Base-by-base conservation (phyloP, 2,888 invertebrate species). In the Hemithea aestivaria region DNA sequence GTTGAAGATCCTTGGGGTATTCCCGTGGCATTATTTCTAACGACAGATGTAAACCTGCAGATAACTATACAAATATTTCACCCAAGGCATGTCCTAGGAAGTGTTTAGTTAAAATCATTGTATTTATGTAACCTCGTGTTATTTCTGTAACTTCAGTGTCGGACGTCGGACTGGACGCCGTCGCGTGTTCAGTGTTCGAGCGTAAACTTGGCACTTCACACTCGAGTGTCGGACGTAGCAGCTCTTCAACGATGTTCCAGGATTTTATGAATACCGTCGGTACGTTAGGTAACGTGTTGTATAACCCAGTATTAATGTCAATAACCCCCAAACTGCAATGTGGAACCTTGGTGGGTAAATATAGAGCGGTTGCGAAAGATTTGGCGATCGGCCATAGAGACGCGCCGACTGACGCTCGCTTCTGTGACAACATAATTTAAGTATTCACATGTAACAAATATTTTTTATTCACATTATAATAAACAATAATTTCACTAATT, bases 261-360 rank as follows among this genome's bases (percentile, higher is more conserved):
- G 66, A 60, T 69, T 67, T 62, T 51, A 51, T 51, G 48, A 58
- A 42, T 44, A 45, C 52, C 59, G 53, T 46, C 53, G 46, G 53
- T 58, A 64, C 56, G 60, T 77, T 70, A 63, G 51, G 63, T 79
- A 78, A 78, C 63, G 56, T 48, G 69, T 77, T 77, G 70, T 75
- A 73, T 75, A 78, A 80, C 62, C 50, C 55, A 51, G 56, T 66
- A 63, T 59, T 73, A 73, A 79, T 78, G 87, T 87, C 85, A 87
- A 83, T 85, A 84, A 87, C 85, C 85, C 62, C 75, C 77, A 80
- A 83, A 84, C 74, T 76, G 74, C 76, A 75, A 73, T 67, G 69
- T 70, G 69, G 70, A 81, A 82, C 83, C 84, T 83, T 84, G 81
- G 73, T 64, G 64, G 50, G 57, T 77, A 82, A 72, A 79, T 74